Percentiles rank a stretch among this genome's conserved stretches.
Evolutionary conservation across 2,113 vertebrate species (phyloP).

Genomic region (Elanoides forficatus): DNA sequence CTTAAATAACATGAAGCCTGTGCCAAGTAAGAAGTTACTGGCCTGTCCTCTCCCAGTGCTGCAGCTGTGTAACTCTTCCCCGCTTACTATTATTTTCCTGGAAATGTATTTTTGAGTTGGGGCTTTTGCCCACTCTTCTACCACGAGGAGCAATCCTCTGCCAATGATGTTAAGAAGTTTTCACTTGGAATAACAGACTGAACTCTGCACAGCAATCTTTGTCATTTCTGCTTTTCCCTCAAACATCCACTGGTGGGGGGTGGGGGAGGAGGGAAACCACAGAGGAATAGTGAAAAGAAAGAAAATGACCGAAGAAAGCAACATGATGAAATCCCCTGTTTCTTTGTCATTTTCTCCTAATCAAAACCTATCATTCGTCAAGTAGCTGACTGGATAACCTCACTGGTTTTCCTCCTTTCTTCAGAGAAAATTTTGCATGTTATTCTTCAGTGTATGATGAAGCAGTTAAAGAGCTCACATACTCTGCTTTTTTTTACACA

Average conservation of each 20-base stretch:
- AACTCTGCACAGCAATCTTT: background rate
- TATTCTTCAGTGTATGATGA: background rate
- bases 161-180: conserved; percentile 2
- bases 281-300: background rate
- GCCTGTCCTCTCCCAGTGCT: background rate
- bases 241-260: background rate
- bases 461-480: background rate
- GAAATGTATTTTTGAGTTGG: background rate
- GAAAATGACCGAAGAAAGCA: background rate
- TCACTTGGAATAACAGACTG: background rate
- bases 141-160: background rate
- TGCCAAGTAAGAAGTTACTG: background rate
- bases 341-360: background rate
- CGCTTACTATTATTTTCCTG: background rate
- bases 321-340: background rate
- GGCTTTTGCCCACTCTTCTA: background rate
- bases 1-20: background rate
- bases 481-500: background rate
- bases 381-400: background rate
- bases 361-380: background rate
- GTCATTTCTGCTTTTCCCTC: conserved; percentile 5
- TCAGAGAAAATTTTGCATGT: background rate
- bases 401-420: background rate
- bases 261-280: background rate
- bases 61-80: background rate